A percentile compares a stretch with the other conserved stretches of the same genome.
phyloP scores from a whole-genome alignment of 2,113 vertebrate species.

The Dolichallabes microphthalmus region DNA sequence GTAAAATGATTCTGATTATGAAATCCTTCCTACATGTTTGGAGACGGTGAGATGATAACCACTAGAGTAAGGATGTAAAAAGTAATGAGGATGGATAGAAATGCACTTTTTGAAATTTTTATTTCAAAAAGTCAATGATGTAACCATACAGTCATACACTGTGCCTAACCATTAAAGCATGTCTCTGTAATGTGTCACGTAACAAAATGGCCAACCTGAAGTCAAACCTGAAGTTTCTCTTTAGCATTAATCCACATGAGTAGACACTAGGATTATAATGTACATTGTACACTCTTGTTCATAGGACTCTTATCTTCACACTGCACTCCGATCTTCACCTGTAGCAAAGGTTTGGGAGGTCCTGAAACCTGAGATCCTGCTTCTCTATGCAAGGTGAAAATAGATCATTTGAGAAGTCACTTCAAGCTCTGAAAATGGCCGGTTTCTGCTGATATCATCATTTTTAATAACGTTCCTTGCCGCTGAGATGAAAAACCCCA shows the following conservation, averaged over 20 bases:
- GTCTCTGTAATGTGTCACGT: neutral
- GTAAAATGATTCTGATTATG: neutral
- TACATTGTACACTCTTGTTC: neutral
- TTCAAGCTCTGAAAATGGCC: neutral
- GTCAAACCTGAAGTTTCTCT: slow-evolving; percentile 34
- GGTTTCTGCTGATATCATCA: neutral
- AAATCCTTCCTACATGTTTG: neutral
- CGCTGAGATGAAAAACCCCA: slow-evolving; percentile 18
- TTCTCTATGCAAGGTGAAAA: neutral
- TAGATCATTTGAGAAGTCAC: neutral
- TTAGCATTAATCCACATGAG: slow-evolving; percentile 29
- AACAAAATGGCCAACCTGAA: slow-evolving; percentile 14
- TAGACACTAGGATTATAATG: neutral
- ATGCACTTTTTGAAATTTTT: no score
- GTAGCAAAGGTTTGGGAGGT: neutral
- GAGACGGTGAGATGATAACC: neutral
- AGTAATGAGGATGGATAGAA: no score
- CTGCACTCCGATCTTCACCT: neutral
- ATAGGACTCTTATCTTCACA: neutral
- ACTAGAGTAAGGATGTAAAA: neutral
- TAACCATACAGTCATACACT: neutral
- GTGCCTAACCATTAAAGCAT: neutral
- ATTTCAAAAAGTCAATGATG: neutral
- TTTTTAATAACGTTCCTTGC: slow-evolving; percentile 2
- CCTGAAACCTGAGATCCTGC: neutral